phyloP scores from a whole-genome alignment of 1,140 invertebrate genomes.

The Sinonovacula constricta region DNA sequence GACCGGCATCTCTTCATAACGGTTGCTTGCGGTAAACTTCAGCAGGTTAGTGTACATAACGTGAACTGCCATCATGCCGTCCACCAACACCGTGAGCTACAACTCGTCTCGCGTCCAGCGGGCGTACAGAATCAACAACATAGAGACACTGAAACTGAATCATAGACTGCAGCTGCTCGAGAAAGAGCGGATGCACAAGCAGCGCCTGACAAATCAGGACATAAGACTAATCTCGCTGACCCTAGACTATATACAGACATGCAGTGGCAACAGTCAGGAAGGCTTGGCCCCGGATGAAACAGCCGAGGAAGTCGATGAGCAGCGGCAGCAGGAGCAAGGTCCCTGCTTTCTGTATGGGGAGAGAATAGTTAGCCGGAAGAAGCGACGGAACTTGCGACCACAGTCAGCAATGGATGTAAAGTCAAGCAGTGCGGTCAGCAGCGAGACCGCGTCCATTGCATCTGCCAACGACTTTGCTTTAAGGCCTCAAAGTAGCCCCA shows the following conservation, averaged over 20 bases:
- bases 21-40: too few relatives aligned
- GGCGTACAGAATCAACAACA: conserved; percentile 68
- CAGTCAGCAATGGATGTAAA: conserved; percentile 59
- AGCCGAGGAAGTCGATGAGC: conserved; percentile 41
- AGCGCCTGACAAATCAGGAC: conserved; percentile 69
- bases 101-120: conserved; percentile 68
- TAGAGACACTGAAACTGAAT: conserved; percentile 62
- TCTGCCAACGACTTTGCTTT: conserved; percentile 42
- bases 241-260: conserved; percentile 67
- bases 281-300: conserved; percentile 57
- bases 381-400: conserved; percentile 56
- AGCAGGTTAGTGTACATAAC: too few relatives aligned
- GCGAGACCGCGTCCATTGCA: conserved; percentile 43
- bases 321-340: conserved; percentile 49
- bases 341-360: conserved; percentile 71
- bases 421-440: conserved; percentile 42
- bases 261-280: conserved; percentile 69
- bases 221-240: conserved; percentile 70
- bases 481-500: conserved; percentile 68
- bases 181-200: conserved; percentile 65
- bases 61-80: too few relatives aligned
- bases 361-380: conserved; percentile 66
- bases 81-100: conserved; percentile 62
- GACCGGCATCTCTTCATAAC: too few relatives aligned
- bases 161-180: conserved; percentile 65